These are phyloP conservation scores for Minunthozetes semirufus DNA, from an alignment of 2,888 invertebrate species.

Conservation along the genomic window DNA sequence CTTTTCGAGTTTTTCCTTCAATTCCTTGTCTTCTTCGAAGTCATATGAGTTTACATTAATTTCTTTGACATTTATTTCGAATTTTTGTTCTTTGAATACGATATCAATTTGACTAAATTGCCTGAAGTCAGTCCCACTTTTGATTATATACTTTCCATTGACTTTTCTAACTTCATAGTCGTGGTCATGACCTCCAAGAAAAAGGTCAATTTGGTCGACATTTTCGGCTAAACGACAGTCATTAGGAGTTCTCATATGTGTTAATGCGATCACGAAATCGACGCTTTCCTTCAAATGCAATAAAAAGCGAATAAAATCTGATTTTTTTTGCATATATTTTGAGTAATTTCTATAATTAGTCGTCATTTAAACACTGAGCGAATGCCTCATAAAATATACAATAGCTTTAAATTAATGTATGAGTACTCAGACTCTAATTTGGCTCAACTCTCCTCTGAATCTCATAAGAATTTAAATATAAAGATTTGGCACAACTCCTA, in stretches of 20 bases:
- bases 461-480: too few relatives aligned
- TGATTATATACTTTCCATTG: constrained; percentile 72
- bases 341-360: constrained; percentile 63
- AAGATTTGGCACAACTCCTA: too few relatives aligned
- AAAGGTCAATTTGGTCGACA: constrained; percentile 71
- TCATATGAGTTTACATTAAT: constrained; percentile 61
- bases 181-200: constrained; percentile 87
- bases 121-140: constrained; percentile 85
- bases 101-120: constrained; percentile 75
- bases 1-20: constrained; percentile 56
- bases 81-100: constrained; percentile 53
- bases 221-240: constrained; percentile 73
- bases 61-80: constrained; percentile 56
- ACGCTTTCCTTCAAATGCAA: constrained; percentile 64
- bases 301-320: constrained; percentile 54
- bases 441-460: too few relatives aligned
- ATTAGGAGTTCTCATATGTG: constrained; percentile 86
- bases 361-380: too few relatives aligned
- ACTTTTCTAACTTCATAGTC: constrained; percentile 68
- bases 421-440: too few relatives aligned
- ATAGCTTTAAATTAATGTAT: too few relatives aligned
- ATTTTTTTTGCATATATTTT: constrained; percentile 60
- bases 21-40: constrained; percentile 60
- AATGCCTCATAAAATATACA: too few relatives aligned
- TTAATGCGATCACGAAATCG: constrained; percentile 79